Evolutionary conservation across 2,888 invertebrate genomes (phyloP), one percentile per base, ranked within the genome.

Genomic region (Mechanitis mazaeus): DNA sequence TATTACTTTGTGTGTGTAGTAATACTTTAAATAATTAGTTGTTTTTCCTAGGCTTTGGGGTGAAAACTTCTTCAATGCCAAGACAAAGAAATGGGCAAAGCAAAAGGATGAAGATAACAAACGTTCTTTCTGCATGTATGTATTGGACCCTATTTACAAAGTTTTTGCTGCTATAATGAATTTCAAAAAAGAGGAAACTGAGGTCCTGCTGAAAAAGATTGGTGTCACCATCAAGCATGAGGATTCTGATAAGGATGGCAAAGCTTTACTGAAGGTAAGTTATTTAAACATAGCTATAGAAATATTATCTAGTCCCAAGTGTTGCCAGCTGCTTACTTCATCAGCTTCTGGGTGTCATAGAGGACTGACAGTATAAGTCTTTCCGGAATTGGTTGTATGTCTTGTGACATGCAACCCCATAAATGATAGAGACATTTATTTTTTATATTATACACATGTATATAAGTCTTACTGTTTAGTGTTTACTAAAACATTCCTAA

Each of bases 51-150:
- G 92, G 82, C 91, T 97, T 64, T 99, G 99, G 99, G 99, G 99
- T 79, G 99, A 99, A 89, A 98, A 98, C 88, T 99, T 98, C 94
- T 99, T 98, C 93, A 98, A 98, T 76, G 92, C 95, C 67, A 95
- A 96, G 81, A 97, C 98, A 69, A 99, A 98, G 95, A 99, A 99
- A 86, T 99, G 99, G 99, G 92, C 95, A 61, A 97, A 97, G 85
- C 95, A 94, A 84, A 96, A 95, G 93, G 97, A 96, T 79, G 88
- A 90, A 1, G 97, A 96, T 66, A 96, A 97, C 93, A 97, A 97
- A 87, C 95, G 99, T 75, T 98, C 99, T 0, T 99, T 99, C 94
- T 96, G 95, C 87, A 98, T 98, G 95, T 99, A 99, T 90, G 97
- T 99, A 77, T 91, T 99, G 85, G 98, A 98, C 81, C 99, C 99